Percentiles rank a stretch among this genome's conserved stretches.
These are phyloP conservation scores for Synergus japonicus DNA, from an alignment of 2,888 invertebrate species.

Conservation along the genomic window DNA sequence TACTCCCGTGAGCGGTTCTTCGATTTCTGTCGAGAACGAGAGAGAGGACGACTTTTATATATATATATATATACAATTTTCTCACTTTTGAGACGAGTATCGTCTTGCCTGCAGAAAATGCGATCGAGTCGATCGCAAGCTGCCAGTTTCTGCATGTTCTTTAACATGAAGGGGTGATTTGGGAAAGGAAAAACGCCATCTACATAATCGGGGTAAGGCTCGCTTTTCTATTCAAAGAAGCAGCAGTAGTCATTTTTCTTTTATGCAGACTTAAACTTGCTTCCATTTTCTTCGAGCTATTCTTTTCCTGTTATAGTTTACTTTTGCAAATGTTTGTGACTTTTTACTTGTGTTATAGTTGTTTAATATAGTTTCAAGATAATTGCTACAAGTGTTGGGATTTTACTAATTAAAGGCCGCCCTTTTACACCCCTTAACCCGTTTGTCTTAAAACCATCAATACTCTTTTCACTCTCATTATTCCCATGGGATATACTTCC, in stretches of 20 bases:
- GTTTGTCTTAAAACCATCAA: too few species aligned
- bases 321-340: neutral
- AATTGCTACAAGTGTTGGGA: neutral
- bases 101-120: slow-evolving; percentile 33
- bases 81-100: slow-evolving; percentile 52
- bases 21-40: slow-evolving; percentile 76
- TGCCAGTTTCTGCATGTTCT: neutral
- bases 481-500: too few species aligned
- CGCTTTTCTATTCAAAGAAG: slow-evolving; percentile 19
- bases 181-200: neutral
- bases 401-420: neutral
- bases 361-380: neutral
- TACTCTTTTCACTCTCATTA: too few species aligned
- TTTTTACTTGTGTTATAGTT: neutral
- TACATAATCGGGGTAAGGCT: neutral
- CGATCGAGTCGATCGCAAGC: slow-evolving; percentile 1
- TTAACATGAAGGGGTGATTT: neutral
- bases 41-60: slow-evolving; percentile 66
- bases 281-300: neutral
- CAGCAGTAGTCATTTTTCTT: neutral
- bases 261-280: neutral
- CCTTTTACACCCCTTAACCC: too few species aligned
- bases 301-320: neutral
- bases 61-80: slow-evolving; percentile 51
- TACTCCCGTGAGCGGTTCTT: slow-evolving; percentile 79